A percentile compares a stretch with the other conserved stretches of the same genome.
Evolutionary conservation across 2,797 vertebrate genomes (phyloP).

Genomic region (Mastacembelus armatus): DNA sequence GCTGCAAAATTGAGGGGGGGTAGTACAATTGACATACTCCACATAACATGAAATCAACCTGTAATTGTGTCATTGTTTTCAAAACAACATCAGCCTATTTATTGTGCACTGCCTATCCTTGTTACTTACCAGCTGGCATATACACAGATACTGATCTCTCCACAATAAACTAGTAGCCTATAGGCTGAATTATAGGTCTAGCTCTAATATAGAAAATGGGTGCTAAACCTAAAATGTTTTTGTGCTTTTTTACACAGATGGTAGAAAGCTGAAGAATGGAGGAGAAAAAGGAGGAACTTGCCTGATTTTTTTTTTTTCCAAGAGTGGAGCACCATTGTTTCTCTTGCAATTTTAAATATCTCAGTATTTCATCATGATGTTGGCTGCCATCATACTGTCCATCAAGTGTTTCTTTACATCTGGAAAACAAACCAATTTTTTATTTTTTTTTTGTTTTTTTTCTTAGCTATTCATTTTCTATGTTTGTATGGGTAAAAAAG

Average conservation of each 20-base stretch:
- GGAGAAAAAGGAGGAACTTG: constrained; percentile 70
- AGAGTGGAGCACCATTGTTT: constrained; percentile 84
- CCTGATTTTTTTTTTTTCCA: constrained; percentile 61
- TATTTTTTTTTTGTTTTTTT: constrained; percentile 68
- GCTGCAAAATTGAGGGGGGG: no score
- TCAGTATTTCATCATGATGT: constrained; percentile 92
- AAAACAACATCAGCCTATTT: no score
- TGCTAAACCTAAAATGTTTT: constrained; percentile 13
- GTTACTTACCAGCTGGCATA: no score
- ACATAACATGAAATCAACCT: no score
- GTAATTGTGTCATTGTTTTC: no score
- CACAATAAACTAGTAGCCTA: background rate
- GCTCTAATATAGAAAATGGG: background rate
- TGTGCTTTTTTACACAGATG: constrained; percentile 82
- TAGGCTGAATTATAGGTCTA: no score
- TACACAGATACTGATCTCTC: background rate
- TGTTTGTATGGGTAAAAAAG: constrained; percentile 68
- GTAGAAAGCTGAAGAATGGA: constrained; percentile 94
- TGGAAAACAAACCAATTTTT: constrained; percentile 87
- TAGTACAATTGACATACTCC: no score
- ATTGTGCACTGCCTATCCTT: background rate
- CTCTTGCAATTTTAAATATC: constrained; percentile 88
- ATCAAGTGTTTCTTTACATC: constrained; percentile 87
- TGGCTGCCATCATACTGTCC: constrained; percentile 86
- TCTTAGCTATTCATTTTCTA: constrained; percentile 79